phyloP scores from a whole-genome alignment of 2,797 vertebrate genomes.

The Spatula clypeata region DNA sequence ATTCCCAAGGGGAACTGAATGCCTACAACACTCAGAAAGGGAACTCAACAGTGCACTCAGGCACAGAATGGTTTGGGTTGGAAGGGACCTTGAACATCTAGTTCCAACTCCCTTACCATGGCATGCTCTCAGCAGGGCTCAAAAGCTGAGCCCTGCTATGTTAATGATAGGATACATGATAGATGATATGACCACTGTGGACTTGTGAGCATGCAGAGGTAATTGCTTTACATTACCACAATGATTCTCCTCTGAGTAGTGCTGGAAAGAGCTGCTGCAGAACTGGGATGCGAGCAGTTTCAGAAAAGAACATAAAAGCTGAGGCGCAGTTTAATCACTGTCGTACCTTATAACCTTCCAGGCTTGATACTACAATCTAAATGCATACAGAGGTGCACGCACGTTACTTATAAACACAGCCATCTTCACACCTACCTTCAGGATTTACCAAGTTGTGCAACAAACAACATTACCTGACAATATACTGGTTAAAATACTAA shows the following conservation, averaged over 20 bases:
- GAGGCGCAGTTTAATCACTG: background rate
- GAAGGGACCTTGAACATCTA: background rate
- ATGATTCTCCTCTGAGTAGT: background rate
- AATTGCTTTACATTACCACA: constrained; percentile 49
- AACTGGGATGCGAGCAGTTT: background rate
- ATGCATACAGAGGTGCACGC: background rate
- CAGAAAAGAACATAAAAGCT: background rate
- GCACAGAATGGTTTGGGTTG: background rate
- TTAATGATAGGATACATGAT: background rate
- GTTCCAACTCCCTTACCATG: background rate
- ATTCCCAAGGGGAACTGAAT: background rate
- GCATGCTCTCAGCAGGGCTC: constrained; percentile 13
- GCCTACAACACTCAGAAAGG: background rate
- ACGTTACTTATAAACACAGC: background rate
- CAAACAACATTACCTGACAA: constrained; percentile 45
- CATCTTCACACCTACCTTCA: background rate
- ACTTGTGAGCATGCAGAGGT: background rate
- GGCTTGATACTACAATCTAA: background rate
- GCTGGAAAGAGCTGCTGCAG: background rate
- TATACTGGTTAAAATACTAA: constrained; percentile 46
- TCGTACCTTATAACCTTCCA: background rate
- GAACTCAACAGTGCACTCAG: background rate
- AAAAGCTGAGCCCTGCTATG: background rate
- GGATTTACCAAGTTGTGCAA: constrained; percentile 47
- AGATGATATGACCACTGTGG: constrained; percentile 7